These are phyloP conservation scores for Melopsittacus undulatus DNA, from an alignment of 2,797 vertebrate genomes.

Conservation along the genomic window DNA sequence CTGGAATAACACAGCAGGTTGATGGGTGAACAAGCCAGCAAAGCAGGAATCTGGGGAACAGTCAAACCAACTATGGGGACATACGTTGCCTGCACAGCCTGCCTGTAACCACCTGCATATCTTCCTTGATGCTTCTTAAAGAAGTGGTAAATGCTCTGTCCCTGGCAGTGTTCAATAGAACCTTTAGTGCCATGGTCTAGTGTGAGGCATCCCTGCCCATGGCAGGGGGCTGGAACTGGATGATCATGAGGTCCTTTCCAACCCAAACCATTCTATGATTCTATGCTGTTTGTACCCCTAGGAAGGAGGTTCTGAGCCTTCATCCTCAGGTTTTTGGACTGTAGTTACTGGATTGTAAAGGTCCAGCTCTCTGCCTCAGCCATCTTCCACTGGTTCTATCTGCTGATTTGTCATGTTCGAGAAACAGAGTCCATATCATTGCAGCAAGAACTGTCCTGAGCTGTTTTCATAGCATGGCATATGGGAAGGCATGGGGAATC, in stretches of 20 bases:
- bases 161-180: background rate
- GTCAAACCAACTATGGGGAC: background rate
- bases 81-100: background rate
- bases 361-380: background rate
- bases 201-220: background rate
- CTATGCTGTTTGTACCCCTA: background rate
- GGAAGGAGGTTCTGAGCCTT: background rate
- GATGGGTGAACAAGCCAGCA: background rate
- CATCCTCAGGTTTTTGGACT: background rate
- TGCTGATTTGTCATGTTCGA: background rate
- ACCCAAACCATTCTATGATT: background rate
- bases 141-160: background rate
- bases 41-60: background rate
- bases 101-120: background rate
- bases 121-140: background rate
- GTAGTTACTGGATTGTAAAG: background rate
- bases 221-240: background rate
- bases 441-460: slow-evolving; percentile 21
- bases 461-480: background rate
- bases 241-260: background rate
- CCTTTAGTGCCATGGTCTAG: background rate
- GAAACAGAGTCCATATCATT: background rate
- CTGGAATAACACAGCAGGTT: background rate
- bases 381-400: background rate
- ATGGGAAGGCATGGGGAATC: background rate